phyloP scores from a whole-genome alignment of 2,888 invertebrate species.

The Amphipyra tragopoginis region DNA sequence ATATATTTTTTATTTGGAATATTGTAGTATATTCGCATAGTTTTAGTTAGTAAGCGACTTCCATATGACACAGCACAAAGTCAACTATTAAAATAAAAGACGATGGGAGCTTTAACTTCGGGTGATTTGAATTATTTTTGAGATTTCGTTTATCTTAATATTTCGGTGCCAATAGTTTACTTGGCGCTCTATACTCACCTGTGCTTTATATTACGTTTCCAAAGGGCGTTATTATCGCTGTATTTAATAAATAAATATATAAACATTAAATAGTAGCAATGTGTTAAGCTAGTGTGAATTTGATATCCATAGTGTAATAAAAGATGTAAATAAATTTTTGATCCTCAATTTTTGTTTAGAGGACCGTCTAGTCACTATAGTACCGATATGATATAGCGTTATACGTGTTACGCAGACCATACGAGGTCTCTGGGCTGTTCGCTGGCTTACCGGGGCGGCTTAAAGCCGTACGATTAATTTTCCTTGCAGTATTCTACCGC shows the following conservation, averaged over 20 bases:
- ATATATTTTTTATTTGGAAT: conserved; percentile 71
- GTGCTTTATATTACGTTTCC: conserved; percentile 68
- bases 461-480: conserved; percentile 66
- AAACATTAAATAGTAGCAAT: conserved; percentile 66
- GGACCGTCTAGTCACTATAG: conserved; percentile 85
- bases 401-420: conserved; percentile 51
- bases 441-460: conserved; percentile 62
- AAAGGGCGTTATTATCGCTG: conserved; percentile 68
- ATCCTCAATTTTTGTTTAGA: conserved; percentile 71
- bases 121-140: conserved; percentile 76
- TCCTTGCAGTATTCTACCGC: conserved; percentile 76
- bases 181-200: conserved; percentile 60
- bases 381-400: conserved; percentile 69
- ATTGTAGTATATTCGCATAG: conserved; percentile 69
- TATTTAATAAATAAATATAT: conserved; percentile 66
- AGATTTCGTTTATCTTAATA: conserved; percentile 71
- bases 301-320: conserved; percentile 77
- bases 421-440: conserved; percentile 39
- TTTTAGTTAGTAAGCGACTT: conserved; percentile 80
- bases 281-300: conserved; percentile 82
- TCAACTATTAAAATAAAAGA: conserved; percentile 63
- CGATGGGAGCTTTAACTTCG: conserved; percentile 73
- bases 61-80: conserved; percentile 86
- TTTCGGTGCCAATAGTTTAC: conserved; percentile 72
- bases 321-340: conserved; percentile 78